Percentiles rank a stretch among this genome's conserved stretches.
These are phyloP conservation scores for Remorina albescens DNA, from an alignment of 2,797 vertebrate species.

Conservation along the genomic window DNA sequence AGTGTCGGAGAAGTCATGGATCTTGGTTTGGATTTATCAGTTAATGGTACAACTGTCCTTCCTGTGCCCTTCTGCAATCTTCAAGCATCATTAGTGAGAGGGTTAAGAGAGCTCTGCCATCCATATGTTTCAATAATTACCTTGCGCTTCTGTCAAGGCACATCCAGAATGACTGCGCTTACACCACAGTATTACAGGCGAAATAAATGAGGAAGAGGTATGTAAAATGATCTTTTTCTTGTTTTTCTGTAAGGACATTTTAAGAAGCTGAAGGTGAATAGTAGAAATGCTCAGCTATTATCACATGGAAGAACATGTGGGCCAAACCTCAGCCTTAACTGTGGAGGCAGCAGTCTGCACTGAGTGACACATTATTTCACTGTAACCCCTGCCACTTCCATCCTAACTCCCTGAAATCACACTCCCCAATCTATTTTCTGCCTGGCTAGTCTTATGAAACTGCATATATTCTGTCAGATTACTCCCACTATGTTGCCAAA, in stretches of 20 bases:
- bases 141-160: constrained; percentile 67
- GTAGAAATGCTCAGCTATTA: constrained; percentile 52
- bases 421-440: constrained; percentile 90
- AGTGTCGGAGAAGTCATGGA: constrained; percentile 53
- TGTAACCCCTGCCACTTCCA: constrained; percentile 55
- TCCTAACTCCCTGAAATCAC: constrained; percentile 69
- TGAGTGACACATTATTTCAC: constrained; percentile 88
- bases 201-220: constrained; percentile 14
- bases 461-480: constrained; percentile 90
- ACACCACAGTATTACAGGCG: constrained; percentile 20
- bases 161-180: constrained; percentile 42
- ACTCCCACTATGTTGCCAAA: constrained; percentile 82
- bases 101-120: constrained; percentile 74
- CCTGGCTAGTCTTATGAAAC: constrained; percentile 89
- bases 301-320: constrained; percentile 41
- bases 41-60: constrained; percentile 77
- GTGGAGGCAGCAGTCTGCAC: constrained; percentile 65
- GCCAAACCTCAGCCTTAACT: constrained; percentile 56
- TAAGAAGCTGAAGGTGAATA: constrained; percentile 43
- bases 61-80: constrained; percentile 75
- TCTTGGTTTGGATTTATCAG: constrained; percentile 71
- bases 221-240: constrained; percentile 14
- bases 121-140: constrained; percentile 84
- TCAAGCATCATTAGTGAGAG: constrained; percentile 78
- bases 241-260: constrained; percentile 14